Evolutionary conservation across 2,888 invertebrate species (phyloP).

Genomic region (Agrenia bidenticulata): DNA sequence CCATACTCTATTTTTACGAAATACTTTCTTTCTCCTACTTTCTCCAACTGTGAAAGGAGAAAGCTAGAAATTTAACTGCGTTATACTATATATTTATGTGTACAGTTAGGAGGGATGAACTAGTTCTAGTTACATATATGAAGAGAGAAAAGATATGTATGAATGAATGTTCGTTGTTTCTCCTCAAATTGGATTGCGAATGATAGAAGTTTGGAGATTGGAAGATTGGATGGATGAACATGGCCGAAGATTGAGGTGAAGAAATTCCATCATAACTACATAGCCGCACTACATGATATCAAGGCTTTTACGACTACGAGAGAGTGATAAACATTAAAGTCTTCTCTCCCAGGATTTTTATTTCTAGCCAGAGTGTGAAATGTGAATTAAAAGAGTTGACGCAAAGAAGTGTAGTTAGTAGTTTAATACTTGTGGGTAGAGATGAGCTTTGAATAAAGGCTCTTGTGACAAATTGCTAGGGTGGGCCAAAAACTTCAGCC

Average conservation of each 20-base stretch:
- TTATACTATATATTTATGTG: no score
- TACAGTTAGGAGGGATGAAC: no score
- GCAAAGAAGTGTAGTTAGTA: not conserved
- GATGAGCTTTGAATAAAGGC: no score
- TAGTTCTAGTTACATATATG: not conserved
- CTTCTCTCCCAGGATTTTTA: not conserved
- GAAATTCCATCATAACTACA: not conserved
- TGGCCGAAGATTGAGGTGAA: no score
- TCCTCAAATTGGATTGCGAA: no score
- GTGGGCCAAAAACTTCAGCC: no score
- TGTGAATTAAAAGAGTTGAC: not conserved
- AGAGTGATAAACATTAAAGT: not conserved
- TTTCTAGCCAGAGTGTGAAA: not conserved
- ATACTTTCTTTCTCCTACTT: not conserved
- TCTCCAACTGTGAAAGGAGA: no score
- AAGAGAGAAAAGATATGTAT: not conserved
- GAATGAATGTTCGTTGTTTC: not conserved
- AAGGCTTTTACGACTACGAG: not conserved
- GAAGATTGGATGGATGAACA: constrained; percentile 4
- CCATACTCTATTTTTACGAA: not conserved
- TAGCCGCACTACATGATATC: not conserved
- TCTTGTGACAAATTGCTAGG: no score
- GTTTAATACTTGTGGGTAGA: no score
- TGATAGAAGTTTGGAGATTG: not conserved
- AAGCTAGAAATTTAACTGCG: no score